phyloP scores from a whole-genome alignment of 2,113 vertebrate species.

The Pimephales promelas region DNA sequence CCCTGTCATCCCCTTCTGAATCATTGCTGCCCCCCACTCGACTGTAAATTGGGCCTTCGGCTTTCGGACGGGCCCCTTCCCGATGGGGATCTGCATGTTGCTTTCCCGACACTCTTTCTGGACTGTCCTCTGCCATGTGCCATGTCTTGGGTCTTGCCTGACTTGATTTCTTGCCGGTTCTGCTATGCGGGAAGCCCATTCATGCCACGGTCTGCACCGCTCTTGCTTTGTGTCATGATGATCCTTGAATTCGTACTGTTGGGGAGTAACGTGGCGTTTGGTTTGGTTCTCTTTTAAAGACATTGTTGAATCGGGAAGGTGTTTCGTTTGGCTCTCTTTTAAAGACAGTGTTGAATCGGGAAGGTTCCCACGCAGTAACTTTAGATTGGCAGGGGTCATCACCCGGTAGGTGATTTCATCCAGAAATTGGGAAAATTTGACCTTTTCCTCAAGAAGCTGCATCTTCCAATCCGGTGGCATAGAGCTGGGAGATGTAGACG shows the following conservation, averaged over 20 bases:
- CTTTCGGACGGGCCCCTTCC: slow-evolving; percentile 49
- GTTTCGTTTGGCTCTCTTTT: too few relatives aligned
- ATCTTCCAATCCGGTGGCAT: slow-evolving; percentile 66
- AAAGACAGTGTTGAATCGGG: slow-evolving; percentile 17
- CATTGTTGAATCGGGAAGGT: slow-evolving; percentile 30
- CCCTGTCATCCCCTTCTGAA: slow-evolving; percentile 59
- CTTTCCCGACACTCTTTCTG: slow-evolving; percentile 54
- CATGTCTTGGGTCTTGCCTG: slow-evolving; percentile 56
- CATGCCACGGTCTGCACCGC: slow-evolving; percentile 59
- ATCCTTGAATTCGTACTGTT: slow-evolving; percentile 4
- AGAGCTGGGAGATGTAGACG: slow-evolving; percentile 28
- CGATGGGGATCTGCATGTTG: slow-evolving; percentile 55
- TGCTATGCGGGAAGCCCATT: slow-evolving; percentile 68
- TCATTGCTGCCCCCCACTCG: slow-evolving; percentile 39
- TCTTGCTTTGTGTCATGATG: slow-evolving; percentile 34
- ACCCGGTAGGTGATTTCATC: slow-evolving; percentile 83
- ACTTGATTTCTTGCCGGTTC: slow-evolving; percentile 37
- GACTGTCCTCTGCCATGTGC: slow-evolving; percentile 60
- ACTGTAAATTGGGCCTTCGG: slow-evolving; percentile 42
- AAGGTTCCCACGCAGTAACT: slow-evolving; percentile 60
- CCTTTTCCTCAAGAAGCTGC: slow-evolving; percentile 77
- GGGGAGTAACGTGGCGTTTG: slow-evolving; percentile 12
- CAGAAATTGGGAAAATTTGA: slow-evolving; percentile 85
- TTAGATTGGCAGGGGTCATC: slow-evolving; percentile 76
- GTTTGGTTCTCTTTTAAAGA: neutral